These are phyloP conservation scores for Adelges cooleyi DNA, from an alignment of 1,140 invertebrate genomes.

Conservation along the genomic window DNA sequence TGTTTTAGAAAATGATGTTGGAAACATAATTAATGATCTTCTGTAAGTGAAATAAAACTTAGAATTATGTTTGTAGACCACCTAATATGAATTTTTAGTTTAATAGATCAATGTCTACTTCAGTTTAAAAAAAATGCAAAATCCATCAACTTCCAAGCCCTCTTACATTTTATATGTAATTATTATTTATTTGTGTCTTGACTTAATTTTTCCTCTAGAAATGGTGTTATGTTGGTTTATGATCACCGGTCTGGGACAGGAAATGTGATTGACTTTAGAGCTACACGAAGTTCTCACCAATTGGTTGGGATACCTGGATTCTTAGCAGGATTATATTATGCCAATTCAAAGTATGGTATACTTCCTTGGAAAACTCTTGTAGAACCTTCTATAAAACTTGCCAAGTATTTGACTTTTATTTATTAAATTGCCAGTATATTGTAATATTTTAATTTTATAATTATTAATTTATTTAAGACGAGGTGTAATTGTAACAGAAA, in stretches of 20 bases:
- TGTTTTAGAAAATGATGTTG: no score
- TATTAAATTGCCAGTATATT: slow-evolving; percentile 16
- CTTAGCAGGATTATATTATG: slow-evolving; percentile 45
- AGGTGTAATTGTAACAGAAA: slow-evolving; percentile 2
- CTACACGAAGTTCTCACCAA: slow-evolving; percentile 29
- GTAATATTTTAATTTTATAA: slow-evolving; percentile 7
- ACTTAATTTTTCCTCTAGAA: slow-evolving; percentile 45
- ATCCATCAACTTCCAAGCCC: no score
- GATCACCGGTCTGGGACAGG: slow-evolving; percentile 46
- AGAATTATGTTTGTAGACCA: no score
- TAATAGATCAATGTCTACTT: no score
- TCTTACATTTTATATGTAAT: no score
- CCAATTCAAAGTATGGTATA: slow-evolving; percentile 48
- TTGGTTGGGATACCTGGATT: slow-evolving; percentile 45
- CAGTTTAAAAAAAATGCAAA: no score
- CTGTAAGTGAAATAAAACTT: no score
- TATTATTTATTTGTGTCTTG: no score
- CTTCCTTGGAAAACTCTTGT: slow-evolving; percentile 54
- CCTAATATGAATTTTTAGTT: no score
- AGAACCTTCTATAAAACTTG: slow-evolving; percentile 50
- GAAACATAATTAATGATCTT: no score
- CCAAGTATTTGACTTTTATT: no score
- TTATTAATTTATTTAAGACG: no score
- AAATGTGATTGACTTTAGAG: slow-evolving; percentile 46
- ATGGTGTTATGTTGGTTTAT: slow-evolving; percentile 60